Percentiles rank a stretch among this genome's conserved stretches.
These are phyloP conservation scores for Caenorhabditis sulstoni DNA, from an alignment of 2,888 invertebrate species.

Conservation along the genomic window DNA sequence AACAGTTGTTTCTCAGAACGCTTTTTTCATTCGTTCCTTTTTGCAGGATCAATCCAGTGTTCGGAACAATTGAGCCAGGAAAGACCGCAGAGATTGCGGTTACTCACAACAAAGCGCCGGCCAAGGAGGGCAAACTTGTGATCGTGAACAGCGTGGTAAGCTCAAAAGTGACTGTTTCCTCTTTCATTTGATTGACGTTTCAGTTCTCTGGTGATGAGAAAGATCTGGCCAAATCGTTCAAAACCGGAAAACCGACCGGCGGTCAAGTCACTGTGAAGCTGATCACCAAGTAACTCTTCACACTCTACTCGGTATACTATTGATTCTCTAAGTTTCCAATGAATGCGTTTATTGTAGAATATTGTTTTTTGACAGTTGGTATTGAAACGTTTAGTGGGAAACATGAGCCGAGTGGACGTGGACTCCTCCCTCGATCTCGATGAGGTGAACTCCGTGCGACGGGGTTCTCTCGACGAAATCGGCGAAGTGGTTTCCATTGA, in stretches of 20 bases:
- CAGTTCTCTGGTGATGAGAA: constrained; percentile 31
- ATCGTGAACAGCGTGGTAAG: constrained; percentile 30
- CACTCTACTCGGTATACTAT: too few relatives aligned
- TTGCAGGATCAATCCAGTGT: constrained; percentile 32
- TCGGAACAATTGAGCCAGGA: constrained; percentile 48
- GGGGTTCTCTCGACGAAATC: constrained; percentile 66
- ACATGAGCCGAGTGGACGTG: constrained; percentile 69
- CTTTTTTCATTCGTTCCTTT: not conserved
- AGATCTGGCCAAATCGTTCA: constrained; percentile 43
- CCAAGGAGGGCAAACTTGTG: constrained; percentile 37
- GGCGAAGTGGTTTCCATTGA: constrained; percentile 70
- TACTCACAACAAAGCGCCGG: constrained; percentile 29
- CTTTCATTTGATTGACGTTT: not conserved
- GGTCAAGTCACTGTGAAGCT: constrained; percentile 32
- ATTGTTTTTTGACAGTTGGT: not conserved
- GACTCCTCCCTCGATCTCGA: constrained; percentile 68
- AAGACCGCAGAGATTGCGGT: constrained; percentile 27
- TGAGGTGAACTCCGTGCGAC: constrained; percentile 61
- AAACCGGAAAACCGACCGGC: constrained; percentile 22
- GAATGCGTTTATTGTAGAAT: too few relatives aligned
- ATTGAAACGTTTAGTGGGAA: too few relatives aligned
- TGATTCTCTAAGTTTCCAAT: too few relatives aligned
- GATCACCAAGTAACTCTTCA: constrained; percentile 27
- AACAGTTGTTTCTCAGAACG: not conserved
- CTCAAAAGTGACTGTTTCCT: too few relatives aligned